Evolutionary conservation across 2,113 vertebrate genomes (phyloP), one percentile per base, ranked within the genome.

Genomic region (Callipepla californica): DNA sequence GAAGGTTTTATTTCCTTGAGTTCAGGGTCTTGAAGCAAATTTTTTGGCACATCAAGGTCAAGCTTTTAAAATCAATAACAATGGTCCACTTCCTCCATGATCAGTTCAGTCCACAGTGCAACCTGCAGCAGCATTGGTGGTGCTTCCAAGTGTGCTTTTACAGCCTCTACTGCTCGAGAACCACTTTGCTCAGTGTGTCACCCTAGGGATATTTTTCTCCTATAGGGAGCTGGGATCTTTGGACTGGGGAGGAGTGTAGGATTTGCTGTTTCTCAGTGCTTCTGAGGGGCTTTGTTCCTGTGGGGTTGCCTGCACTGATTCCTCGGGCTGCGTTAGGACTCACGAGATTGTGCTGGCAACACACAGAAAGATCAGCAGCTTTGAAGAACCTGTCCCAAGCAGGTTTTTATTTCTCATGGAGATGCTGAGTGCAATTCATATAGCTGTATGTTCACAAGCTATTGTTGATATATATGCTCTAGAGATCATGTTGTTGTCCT

Each of bases 21-120:
- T 80, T 93, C 51, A 63, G 0, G 0, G 14, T 57, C 55, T 55
- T 51, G 22, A 63, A 36, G 4, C 2, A 18, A 6, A 0, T 36
- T 66, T 73, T 80, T 76, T 59, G 42, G 14, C 47, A 5, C 5
- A 45, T 12, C 12, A 34, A 9, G 2, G 13, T 59, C 61, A 86
- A 47, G 62, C 11, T 63, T 63, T 28, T 19, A 63, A 62, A 63
- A 63, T 40, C 40, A 40, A 40, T 63, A 28, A 55, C 80, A 66
- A 36, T 45, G 10, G 2, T 20, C 20, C 2, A 1, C n/a, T 3
- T 74, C 2, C 13, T 87, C 18, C 6, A 2, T n/a, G 18, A 45
- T 58, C 23, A 18, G 6, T 47, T 22, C 10, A 22, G 23, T 47
- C 21, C 8, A 2, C n/a, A 45, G 50, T 53, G 36, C 47, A 80